These are phyloP conservation scores for Cheilosia urbana DNA, from an alignment of 2,888 invertebrate species.

Conservation along the genomic window DNA sequence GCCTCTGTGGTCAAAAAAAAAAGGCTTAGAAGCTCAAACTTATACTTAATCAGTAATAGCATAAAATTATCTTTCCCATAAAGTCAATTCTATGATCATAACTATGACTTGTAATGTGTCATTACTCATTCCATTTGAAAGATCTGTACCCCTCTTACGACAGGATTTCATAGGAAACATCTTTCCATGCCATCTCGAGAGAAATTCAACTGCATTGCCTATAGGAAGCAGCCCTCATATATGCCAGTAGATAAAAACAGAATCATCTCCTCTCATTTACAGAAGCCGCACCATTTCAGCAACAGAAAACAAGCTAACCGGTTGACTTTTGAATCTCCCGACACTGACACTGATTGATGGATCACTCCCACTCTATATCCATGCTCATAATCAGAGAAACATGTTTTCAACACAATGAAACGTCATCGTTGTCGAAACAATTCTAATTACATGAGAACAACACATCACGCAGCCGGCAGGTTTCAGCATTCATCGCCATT, in stretches of 20 bases:
- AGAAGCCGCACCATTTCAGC: neutral
- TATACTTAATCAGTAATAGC: no score
- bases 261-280: neutral
- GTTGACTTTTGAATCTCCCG: neutral
- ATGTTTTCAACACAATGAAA: conserved; percentile 9
- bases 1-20: no score
- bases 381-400: conserved; percentile 2
- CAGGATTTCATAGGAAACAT: no score
- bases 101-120: no score
- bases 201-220: no score
- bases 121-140: no score
- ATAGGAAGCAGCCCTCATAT: no score
- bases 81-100: no score
- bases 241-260: neutral
- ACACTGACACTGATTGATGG: conserved; percentile 30
- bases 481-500: neutral
- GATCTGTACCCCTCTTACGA: no score
- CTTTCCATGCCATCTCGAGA: no score
- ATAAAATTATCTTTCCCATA: no score
- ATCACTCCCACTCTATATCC: neutral
- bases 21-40: no score
- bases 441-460: conserved; percentile 13
- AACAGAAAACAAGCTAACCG: neutral
- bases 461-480: conserved; percentile 4
- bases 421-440: neutral